These are phyloP conservation scores for Parnassius mnemosyne DNA, from an alignment of 2,888 invertebrate species.

Conservation along the genomic window DNA sequence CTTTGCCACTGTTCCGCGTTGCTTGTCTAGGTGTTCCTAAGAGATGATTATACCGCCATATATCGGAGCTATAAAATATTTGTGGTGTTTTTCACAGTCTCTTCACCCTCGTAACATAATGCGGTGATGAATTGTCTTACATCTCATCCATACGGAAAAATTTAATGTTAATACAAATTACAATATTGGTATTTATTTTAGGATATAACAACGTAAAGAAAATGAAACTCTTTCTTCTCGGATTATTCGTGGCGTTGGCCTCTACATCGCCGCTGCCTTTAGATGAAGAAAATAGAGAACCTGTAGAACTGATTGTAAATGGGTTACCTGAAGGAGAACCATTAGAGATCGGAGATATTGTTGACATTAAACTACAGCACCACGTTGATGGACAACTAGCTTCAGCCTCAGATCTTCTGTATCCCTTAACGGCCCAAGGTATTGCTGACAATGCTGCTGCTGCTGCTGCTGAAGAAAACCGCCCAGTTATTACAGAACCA, in stretches of 20 bases:
- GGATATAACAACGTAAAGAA: constrained; percentile 29
- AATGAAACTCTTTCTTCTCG: constrained; percentile 58
- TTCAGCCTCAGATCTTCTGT: constrained; percentile 44
- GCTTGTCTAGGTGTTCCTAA: too few relatives aligned
- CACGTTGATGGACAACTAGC: constrained; percentile 42
- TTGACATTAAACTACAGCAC: constrained; percentile 42
- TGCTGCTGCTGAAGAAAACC: constrained; percentile 30
- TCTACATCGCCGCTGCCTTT: constrained; percentile 46
- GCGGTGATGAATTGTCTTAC: too few relatives aligned
- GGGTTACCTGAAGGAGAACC: constrained; percentile 54
- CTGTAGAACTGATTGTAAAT: constrained; percentile 57
- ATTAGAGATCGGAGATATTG: constrained; percentile 46
- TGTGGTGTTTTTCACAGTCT: too few relatives aligned
- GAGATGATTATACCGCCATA: too few relatives aligned
- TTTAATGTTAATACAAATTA: too few relatives aligned
- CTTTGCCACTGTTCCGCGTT: too few relatives aligned
- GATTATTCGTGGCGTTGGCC: constrained; percentile 53
- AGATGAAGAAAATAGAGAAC: constrained; percentile 39
- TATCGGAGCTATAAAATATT: too few relatives aligned
- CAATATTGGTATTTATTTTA: too few relatives aligned
- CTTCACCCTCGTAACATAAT: too few relatives aligned
- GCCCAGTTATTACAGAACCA: constrained; percentile 11
- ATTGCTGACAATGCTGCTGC: constrained; percentile 49
- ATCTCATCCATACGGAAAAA: too few relatives aligned
- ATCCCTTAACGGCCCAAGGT: constrained; percentile 53